Conservation (phyloP, 2,113 vertebrate genomes). For the Triplophysa tibetana region DNA sequence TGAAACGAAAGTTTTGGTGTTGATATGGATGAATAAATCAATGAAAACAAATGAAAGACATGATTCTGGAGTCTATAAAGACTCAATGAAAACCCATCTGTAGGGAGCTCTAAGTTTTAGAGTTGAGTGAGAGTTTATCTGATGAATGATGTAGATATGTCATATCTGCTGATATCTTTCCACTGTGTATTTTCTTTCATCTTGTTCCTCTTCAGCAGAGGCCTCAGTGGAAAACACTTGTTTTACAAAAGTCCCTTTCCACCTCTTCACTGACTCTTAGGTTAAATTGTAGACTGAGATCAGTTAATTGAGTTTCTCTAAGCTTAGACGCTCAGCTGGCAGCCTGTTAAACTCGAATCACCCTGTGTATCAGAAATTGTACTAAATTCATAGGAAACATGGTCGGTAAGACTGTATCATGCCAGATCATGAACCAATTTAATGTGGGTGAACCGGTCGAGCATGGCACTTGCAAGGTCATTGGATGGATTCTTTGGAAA, state of each 20-base stretch:
- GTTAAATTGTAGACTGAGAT: neutral
- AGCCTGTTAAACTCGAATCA: neutral
- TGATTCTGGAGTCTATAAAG: too few relatives aligned
- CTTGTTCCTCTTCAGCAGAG: neutral
- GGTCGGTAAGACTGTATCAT: neutral
- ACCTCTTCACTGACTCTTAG: neutral
- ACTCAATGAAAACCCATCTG: too few relatives aligned
- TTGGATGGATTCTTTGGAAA: too few relatives aligned
- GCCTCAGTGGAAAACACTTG: neutral
- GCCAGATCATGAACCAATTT: neutral
- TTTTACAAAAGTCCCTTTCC: neutral
- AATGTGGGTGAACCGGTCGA: too few relatives aligned
- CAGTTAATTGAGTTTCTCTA: conserved; percentile 16
- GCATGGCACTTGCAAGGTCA: too few relatives aligned
- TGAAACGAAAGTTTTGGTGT: too few relatives aligned
- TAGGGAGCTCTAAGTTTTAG: too few relatives aligned
- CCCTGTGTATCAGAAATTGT: conserved; percentile 11
- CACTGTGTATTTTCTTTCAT: too few relatives aligned
- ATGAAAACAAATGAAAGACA: too few relatives aligned
- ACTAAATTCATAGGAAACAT: neutral
- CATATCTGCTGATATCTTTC: neutral
- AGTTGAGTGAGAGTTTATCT: too few relatives aligned
- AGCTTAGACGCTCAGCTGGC: neutral
- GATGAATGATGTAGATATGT: neutral
- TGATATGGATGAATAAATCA: too few relatives aligned